Conservation (phyloP, 2,797 vertebrate genomes). For the Danionella dracula region DNA sequence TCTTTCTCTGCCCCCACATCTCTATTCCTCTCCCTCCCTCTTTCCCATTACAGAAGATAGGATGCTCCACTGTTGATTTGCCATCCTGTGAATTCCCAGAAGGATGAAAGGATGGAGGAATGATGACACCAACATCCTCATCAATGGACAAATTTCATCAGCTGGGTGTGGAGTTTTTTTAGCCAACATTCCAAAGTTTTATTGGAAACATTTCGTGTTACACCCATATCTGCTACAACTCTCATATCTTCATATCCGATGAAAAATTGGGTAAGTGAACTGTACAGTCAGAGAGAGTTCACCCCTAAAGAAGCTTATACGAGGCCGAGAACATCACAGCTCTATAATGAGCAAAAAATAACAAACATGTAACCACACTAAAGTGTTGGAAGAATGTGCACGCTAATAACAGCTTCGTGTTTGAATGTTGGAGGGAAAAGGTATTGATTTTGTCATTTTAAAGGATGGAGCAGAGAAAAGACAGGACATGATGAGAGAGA, state of each 20-base stretch:
- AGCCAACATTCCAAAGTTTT: background rate
- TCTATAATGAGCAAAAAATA: constrained; percentile 1
- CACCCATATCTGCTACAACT: background rate
- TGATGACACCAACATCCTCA: background rate
- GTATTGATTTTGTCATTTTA: constrained; percentile 4
- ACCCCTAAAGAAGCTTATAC: background rate
- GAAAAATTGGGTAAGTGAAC: too few relatives aligned
- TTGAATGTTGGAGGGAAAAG: background rate
- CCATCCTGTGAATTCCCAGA: background rate
- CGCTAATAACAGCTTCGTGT: background rate
- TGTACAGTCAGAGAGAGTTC: background rate
- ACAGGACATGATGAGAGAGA: background rate
- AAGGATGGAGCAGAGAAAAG: background rate
- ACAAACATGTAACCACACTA: too few relatives aligned
- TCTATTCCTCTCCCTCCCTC: background rate
- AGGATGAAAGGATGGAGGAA: background rate
- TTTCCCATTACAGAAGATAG: constrained; percentile 14
- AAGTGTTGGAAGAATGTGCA: background rate
- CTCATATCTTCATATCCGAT: background rate
- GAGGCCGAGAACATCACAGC: background rate
- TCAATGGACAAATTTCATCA: background rate
- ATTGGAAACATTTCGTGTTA: background rate
- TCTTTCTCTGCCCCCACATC: background rate
- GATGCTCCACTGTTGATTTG: background rate
- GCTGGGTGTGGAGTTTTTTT: background rate